Conservation (phyloP, 2,888 invertebrate species). For the Pseudanteris insignis region DNA sequence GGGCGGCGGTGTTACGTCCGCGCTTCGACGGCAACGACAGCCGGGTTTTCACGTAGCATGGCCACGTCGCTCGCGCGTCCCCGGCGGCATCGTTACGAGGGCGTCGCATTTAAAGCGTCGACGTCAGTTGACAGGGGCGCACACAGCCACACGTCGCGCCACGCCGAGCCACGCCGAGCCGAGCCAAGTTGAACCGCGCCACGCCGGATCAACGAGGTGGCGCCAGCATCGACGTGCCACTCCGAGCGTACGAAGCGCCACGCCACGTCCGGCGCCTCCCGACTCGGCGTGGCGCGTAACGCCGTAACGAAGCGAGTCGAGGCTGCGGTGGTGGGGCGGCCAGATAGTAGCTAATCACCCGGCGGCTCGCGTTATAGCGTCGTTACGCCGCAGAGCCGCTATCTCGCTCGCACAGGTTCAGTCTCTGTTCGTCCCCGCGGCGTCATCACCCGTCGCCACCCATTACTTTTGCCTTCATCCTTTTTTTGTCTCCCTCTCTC, state of each 20-base stretch:
- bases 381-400: conserved; percentile 65
- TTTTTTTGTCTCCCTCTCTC: too few relatives aligned
- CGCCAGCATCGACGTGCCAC: too few relatives aligned
- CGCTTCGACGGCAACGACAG: conserved; percentile 45
- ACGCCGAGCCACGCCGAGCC: conserved; percentile 14
- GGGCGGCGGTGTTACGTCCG: conserved; percentile 26
- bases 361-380: conserved; percentile 66
- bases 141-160: conserved; percentile 30
- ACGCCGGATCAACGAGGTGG: too few relatives aligned
- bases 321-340: conserved; percentile 41
- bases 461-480: conserved; percentile 7
- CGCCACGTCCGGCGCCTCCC: too few relatives aligned
- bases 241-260: conserved; percentile 19
- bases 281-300: conserved; percentile 11
- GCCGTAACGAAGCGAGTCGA: conserved; percentile 25
- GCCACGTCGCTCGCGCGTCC: conserved; percentile 51
- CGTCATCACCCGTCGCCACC: conserved; percentile 19
- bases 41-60: conserved; percentile 43
- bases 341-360: conserved; percentile 66
- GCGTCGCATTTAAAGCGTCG: conserved; percentile 63
- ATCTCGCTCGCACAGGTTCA: too few relatives aligned
- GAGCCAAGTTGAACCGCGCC: conserved; percentile 11
- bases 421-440: too few relatives aligned
- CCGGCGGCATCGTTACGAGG: conserved; percentile 63
- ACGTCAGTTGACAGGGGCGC: conserved; percentile 53